Percentiles rank a stretch among this genome's conserved stretches.
Conservation (phyloP, 2,888 invertebrate genomes). For the Griposia aprilina region DNA sequence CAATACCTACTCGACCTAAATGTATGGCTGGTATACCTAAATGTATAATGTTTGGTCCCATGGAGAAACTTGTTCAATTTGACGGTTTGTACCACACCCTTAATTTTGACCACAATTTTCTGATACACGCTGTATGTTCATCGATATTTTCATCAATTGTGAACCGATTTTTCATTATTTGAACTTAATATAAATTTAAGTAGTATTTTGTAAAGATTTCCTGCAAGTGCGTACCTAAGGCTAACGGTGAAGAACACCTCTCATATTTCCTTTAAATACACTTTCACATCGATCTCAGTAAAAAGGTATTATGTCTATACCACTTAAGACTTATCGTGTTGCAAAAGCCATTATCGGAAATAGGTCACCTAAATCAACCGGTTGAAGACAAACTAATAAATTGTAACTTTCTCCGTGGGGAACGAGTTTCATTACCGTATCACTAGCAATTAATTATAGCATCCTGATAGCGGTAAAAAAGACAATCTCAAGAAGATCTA, state of each 20-base stretch:
- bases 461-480: slow-evolving; percentile 24
- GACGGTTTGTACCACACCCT: no score
- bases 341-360: slow-evolving; percentile 60
- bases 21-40: no score
- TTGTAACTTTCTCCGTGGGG: slow-evolving; percentile 52
- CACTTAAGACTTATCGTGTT: slow-evolving; percentile 61
- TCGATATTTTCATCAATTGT: no score
- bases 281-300: slow-evolving; percentile 36
- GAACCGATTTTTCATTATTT: no score
- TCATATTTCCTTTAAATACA: slow-evolving; percentile 23
- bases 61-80: no score
- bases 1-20: no score
- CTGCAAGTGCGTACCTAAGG: neutral
- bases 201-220: neutral
- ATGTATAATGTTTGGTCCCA: no score
- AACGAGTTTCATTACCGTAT: slow-evolving; percentile 60
- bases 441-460: slow-evolving; percentile 53
- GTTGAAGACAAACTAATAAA: slow-evolving; percentile 60
- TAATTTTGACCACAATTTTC: neutral
- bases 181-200: neutral
- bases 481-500: neutral
- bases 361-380: slow-evolving; percentile 60
- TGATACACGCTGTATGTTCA: no score
- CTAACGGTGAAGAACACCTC: slow-evolving; percentile 1
- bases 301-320: slow-evolving; percentile 43